Evolutionary conservation across 2,113 vertebrate genomes (phyloP), one percentile per base, ranked within the genome.

Genomic region (Centropristis striata): DNA sequence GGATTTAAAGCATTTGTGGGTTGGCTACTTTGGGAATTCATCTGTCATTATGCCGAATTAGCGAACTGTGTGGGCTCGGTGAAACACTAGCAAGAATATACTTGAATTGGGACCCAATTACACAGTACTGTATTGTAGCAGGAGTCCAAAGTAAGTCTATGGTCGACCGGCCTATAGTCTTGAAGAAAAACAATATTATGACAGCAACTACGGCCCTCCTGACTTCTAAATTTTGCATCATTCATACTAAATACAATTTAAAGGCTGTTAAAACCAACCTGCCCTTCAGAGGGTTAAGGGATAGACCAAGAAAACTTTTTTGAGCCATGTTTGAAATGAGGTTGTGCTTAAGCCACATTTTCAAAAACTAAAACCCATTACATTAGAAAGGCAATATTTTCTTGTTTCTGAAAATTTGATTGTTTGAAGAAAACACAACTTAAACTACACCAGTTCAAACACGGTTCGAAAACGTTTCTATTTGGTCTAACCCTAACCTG

Each of bases 1-100:
- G 25, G 18, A 78, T 47, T 54, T 77, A 64, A 78, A 55, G 25
- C 20, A 61, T 79, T 69, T 74, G 60, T 60, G 60, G 60, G 46
- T n/a, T 53, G 53, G 37, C 49, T 66, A 44, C 54, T 28, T 71
- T 42, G n/a, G 11, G 39, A 79, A 28, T 61, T 36, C 12, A 64
- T 74, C 51, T 20, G 8, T 57, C 54, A 46, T 71, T 78, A 53
- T 9, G 47, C 28, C 72, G 70, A 80, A 78, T 73, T 28, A 41
- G 46, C 68, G 2, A 46, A 70, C 37, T 55, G 71, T 80, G 76
- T 80, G 60, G 12, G 2, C 64, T 44, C 4, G 16, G 7, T 16
- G 46, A 63, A 83, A 55, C 15, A 58, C 49, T 49, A 23, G 54
- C 44, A 60, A 18, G 55, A 27, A 51, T 0, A 20, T 21, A 25